phyloP scores from a whole-genome alignment of 2,113 vertebrate genomes.

The Microtus montanus region DNA sequence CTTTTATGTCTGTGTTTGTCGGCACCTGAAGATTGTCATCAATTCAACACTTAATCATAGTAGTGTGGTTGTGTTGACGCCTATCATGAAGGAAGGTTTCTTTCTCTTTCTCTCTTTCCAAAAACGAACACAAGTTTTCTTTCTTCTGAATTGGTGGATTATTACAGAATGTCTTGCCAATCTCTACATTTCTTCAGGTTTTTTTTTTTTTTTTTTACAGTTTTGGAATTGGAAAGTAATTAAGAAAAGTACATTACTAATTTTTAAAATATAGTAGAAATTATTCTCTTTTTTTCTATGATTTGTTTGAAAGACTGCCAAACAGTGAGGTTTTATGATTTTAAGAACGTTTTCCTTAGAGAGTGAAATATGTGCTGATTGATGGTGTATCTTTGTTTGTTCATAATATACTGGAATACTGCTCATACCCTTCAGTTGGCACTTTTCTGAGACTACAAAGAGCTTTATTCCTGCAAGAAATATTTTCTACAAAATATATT shows the following conservation, averaged over 20 bases:
- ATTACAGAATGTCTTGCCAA: neutral
- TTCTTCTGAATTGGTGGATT: neutral
- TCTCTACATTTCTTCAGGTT: neutral
- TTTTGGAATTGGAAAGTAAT: neutral
- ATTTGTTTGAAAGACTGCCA: neutral
- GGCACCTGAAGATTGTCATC: conserved; percentile 49
- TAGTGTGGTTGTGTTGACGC: neutral
- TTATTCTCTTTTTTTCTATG: neutral
- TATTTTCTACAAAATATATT: conserved; percentile 42
- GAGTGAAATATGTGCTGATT: conserved; percentile 6
- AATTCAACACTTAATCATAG: conserved; percentile 34
- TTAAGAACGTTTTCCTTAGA: neutral
- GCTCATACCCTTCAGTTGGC: neutral
- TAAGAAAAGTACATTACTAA: neutral
- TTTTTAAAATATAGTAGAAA: neutral
- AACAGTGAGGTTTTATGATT: conserved; percentile 15
- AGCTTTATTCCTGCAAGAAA: conserved; percentile 23
- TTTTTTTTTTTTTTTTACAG: neutral
- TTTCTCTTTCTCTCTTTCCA: neutral
- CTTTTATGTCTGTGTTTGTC: conserved; percentile 21
- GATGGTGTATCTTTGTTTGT: conserved; percentile 41
- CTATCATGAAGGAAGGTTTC: neutral
- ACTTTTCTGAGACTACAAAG: conserved; percentile 25
- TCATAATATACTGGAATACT: neutral
- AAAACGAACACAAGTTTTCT: neutral